phyloP scores from a whole-genome alignment of 2,797 vertebrate species.

The Melanotaenia parkinsoni region DNA sequence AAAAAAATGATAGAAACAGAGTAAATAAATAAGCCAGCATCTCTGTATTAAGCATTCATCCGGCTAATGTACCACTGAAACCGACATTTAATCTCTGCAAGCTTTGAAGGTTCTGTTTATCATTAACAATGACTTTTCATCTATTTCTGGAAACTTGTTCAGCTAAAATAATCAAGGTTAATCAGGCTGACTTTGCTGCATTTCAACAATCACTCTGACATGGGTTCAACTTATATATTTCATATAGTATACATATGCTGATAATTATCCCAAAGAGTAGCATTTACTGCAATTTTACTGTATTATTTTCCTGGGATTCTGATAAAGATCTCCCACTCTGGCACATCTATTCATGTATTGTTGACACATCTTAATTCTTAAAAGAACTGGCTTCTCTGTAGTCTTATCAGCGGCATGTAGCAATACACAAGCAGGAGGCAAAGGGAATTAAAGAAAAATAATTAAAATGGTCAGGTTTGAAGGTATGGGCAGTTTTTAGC shows the following conservation, averaged over 20 bases:
- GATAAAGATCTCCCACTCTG: background rate
- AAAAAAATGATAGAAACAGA: slow-evolving; percentile 1
- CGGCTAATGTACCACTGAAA: background rate
- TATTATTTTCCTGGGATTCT: background rate
- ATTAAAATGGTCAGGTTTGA: background rate
- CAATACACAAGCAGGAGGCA: slow-evolving; percentile 32
- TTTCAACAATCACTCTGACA: background rate
- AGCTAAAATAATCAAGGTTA: background rate
- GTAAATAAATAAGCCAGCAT: slow-evolving; percentile 9
- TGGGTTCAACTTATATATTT: background rate
- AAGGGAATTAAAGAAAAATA: background rate
- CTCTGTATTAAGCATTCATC: background rate
- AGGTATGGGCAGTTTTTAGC: slow-evolving; percentile 2
- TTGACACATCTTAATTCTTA: background rate
- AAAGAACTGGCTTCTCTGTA: slow-evolving; percentile 3
- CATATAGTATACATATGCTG: background rate
- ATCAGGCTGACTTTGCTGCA: background rate
- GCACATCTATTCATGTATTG: background rate
- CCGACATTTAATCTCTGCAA: background rate
- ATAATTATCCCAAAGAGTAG: background rate
- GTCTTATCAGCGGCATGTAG: slow-evolving; percentile 30
- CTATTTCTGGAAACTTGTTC: background rate
- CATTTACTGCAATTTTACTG: background rate
- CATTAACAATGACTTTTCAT: background rate
- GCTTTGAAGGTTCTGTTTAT: background rate